phyloP scores from a whole-genome alignment of 1,140 invertebrate species.

The Solenopsis invicta region DNA sequence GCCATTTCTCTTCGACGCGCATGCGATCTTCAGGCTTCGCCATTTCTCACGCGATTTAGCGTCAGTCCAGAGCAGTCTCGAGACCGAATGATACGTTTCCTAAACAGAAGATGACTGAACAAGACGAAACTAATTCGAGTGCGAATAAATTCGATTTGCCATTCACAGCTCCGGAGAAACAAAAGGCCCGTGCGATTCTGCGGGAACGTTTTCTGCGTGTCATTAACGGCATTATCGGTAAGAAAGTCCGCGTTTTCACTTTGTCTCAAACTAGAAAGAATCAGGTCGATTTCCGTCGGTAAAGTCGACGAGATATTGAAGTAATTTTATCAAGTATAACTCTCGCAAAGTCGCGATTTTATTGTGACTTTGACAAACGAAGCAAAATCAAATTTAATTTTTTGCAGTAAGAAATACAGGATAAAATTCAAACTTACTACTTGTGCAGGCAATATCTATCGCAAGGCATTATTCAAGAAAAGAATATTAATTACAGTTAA shows the following conservation, averaged over 20 bases:
- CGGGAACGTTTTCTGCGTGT: slow-evolving; percentile 84
- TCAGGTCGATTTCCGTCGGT: not conserved
- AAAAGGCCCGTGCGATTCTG: slow-evolving; percentile 84
- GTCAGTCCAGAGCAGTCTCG: not conserved
- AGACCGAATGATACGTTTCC: not conserved
- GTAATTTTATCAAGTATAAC: not conserved
- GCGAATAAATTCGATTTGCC: slow-evolving; percentile 51
- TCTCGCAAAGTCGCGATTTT: not conserved
- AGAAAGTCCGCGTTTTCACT: slow-evolving; percentile 40
- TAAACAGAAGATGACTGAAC: slow-evolving; percentile 56
- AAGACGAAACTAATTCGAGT: slow-evolving; percentile 19
- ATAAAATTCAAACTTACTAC: not conserved
- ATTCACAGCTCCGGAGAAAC: slow-evolving; percentile 82
- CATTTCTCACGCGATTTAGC: not conserved
- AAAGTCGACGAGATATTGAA: not conserved
- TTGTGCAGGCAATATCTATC: not conserved
- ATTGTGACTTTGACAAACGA: not conserved
- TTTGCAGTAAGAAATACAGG: not conserved
- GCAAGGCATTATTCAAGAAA: not conserved
- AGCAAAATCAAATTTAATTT: not conserved
- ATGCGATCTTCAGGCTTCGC: not conserved
- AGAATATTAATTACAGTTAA: not conserved
- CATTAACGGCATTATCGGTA: slow-evolving; percentile 85
- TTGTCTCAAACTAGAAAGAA: not conserved
- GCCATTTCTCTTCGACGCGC: slow-evolving; percentile 8